Evolutionary conservation across 2,888 invertebrate genomes (phyloP).

Genomic region (Xylota sylvarum): DNA sequence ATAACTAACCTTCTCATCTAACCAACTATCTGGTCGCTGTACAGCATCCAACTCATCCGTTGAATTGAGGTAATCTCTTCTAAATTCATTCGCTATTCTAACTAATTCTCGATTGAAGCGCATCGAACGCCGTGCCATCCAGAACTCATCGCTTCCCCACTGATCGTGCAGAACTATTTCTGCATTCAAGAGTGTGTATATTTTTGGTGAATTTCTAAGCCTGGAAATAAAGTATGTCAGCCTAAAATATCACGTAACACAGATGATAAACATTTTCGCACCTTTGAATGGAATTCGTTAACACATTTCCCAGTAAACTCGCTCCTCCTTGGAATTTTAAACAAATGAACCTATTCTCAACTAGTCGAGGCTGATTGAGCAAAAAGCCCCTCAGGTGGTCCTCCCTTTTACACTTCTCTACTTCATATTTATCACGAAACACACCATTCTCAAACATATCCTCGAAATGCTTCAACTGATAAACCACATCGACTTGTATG

Average conservation of each 20-base stretch:
- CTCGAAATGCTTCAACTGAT: slow-evolving; percentile 93
- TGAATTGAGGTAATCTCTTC: slow-evolving; percentile 88
- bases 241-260: not conserved
- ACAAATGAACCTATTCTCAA: slow-evolving; percentile 88
- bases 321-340: slow-evolving; percentile 93
- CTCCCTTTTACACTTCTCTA: slow-evolving; percentile 85
- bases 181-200: slow-evolving; percentile 86
- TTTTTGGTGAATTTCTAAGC: slow-evolving; percentile 73
- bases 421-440: slow-evolving; percentile 93
- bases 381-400: slow-evolving; percentile 86
- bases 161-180: slow-evolving; percentile 94
- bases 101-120: slow-evolving; percentile 91
- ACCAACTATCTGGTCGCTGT: slow-evolving; percentile 87
- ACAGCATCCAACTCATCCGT: slow-evolving; percentile 87
- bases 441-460: slow-evolving; percentile 93
- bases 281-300: slow-evolving; percentile 82
- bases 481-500: slow-evolving; percentile 90
- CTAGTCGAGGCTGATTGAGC: slow-evolving; percentile 90
- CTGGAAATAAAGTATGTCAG: slow-evolving; percentile 4
- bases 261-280: not conserved
- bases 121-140: slow-evolving; percentile 96
- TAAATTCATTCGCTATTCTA: slow-evolving; percentile 89
- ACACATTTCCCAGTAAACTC: slow-evolving; percentile 87
- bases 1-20: slow-evolving; percentile 76
- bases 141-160: slow-evolving; percentile 94